Percentiles rank a stretch among this genome's conserved stretches.
phyloP scores from a whole-genome alignment of 1,140 invertebrate genomes.

The Cydia splendana region DNA sequence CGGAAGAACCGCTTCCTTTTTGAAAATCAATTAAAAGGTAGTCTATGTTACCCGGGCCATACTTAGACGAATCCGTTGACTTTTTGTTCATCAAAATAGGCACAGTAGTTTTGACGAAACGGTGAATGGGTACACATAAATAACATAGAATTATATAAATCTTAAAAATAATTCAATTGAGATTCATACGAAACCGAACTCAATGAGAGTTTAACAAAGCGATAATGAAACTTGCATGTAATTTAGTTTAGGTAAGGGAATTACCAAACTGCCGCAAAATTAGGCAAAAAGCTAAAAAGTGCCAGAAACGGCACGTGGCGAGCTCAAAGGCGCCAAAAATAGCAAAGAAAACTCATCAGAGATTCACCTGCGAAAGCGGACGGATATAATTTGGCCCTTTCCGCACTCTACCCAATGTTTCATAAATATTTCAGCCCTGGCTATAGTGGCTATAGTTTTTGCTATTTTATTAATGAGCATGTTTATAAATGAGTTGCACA shows the following conservation, averaged over 20 bases:
- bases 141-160: neutral
- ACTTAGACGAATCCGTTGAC: too few species aligned
- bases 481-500: too few species aligned
- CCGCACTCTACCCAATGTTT: constrained; percentile 4
- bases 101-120: too few species aligned
- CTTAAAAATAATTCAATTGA: neutral
- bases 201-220: neutral
- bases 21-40: too few species aligned
- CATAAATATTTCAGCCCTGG: too few species aligned
- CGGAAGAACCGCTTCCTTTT: too few species aligned
- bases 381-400: neutral
- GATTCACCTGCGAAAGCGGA: constrained; percentile 18
- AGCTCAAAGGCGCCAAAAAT: constrained; percentile 25
- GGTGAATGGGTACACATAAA: neutral
- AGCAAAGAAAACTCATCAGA: constrained; percentile 23
- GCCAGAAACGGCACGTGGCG: constrained; percentile 8
- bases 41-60: too few species aligned
- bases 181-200: neutral
- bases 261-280: neutral
- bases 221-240: neutral
- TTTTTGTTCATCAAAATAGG: too few species aligned
- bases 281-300: neutral
- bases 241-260: neutral
- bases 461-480: too few species aligned
- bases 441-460: too few species aligned